phyloP scores from a whole-genome alignment of 2,113 vertebrate species.

The Sciurus niger region DNA sequence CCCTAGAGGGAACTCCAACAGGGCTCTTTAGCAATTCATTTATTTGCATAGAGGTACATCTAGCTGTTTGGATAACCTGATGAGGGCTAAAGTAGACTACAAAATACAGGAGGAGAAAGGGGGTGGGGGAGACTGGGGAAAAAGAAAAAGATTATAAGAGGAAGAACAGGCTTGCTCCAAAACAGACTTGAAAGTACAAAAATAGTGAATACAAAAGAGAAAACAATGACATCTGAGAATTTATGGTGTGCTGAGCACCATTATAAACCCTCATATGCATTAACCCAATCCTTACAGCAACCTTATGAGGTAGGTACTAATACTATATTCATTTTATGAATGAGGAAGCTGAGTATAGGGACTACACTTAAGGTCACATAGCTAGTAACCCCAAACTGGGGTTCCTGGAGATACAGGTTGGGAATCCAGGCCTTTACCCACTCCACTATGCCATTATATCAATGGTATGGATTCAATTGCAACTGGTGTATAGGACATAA shows the following conservation, averaged over 20 bases:
- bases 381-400: neutral
- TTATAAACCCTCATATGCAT: slow-evolving; percentile 19
- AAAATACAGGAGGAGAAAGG: slow-evolving; percentile 10
- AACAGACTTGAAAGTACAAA: slow-evolving; percentile 48
- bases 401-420: neutral
- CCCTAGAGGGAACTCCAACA: neutral
- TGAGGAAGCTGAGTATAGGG: slow-evolving; percentile 16
- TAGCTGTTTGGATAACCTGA: slow-evolving; percentile 42
- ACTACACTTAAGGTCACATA: slow-evolving; percentile 41
- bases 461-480: slow-evolving; percentile 39
- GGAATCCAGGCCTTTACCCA: neutral
- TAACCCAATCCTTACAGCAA: slow-evolving; percentile 49
- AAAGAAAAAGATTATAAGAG: neutral
- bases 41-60: slow-evolving; percentile 40
- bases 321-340: neutral
- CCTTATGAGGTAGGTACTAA: neutral
- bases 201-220: slow-evolving; percentile 43
- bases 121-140: neutral
- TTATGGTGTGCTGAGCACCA: slow-evolving; percentile 8
- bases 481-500: neutral
- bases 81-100: neutral
- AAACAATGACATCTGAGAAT: slow-evolving; percentile 63
- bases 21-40: slow-evolving; percentile 42
- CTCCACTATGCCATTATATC: neutral
- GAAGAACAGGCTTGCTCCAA: slow-evolving; percentile 57